These are phyloP conservation scores for Coecobrya sp. DNA, from an alignment of 2,888 invertebrate species.

Conservation along the genomic window DNA sequence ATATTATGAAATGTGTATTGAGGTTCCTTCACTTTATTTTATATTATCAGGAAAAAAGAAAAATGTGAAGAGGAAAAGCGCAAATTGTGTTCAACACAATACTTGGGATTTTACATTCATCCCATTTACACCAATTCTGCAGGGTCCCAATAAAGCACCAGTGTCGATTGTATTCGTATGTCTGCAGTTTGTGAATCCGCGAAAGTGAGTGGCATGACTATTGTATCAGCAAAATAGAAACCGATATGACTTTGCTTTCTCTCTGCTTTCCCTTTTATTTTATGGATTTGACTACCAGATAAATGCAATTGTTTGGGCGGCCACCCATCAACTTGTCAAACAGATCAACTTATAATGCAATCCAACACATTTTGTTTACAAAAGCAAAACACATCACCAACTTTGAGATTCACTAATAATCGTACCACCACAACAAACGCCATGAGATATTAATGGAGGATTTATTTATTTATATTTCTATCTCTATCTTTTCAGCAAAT, in stretches of 20 bases:
- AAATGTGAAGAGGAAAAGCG: background rate
- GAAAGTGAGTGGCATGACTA: background rate
- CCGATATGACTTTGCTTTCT: background rate
- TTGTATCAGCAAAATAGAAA: background rate
- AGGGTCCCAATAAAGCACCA: background rate
- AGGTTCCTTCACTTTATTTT: too few species aligned
- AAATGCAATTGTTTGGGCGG: background rate
- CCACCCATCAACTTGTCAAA: slow-evolving; percentile 21
- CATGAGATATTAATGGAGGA: too few species aligned
- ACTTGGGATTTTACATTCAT: slow-evolving; percentile 21
- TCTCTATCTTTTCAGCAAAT: too few species aligned
- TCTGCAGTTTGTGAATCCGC: background rate
- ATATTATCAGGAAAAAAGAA: background rate
- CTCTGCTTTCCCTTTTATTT: background rate
- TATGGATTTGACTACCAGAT: background rate
- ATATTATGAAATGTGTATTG: background rate
- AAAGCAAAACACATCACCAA: too few species aligned
- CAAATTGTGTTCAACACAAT: background rate
- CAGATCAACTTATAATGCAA: background rate
- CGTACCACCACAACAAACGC: too few species aligned
- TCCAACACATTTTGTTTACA: background rate
- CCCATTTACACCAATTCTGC: background rate
- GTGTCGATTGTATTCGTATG: background rate
- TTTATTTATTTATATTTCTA: too few species aligned
- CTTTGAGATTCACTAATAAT: too few species aligned